These are phyloP conservation scores for Sinocyclocheilus rhinocerous DNA, from an alignment of 2,113 vertebrate species.

Conservation along the genomic window DNA sequence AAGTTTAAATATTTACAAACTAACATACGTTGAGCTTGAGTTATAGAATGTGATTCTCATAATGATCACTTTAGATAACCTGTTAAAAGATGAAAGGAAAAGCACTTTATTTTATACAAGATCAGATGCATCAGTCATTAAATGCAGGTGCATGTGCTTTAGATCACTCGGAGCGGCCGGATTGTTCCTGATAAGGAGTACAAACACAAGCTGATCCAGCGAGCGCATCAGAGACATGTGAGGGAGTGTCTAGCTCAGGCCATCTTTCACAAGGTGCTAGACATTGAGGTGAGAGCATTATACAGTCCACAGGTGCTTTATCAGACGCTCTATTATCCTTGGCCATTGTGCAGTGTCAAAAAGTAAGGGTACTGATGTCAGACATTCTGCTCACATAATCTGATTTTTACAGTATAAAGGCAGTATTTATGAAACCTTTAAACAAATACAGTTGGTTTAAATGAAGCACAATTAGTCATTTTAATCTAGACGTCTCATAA, in stretches of 20 bases:
- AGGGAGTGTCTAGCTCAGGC: conserved; percentile 84
- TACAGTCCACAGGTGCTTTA: conserved; percentile 1
- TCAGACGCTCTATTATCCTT: background rate
- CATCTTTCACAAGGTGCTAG: conserved; percentile 87
- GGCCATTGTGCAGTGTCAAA: background rate
- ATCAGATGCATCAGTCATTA: conserved; percentile 6
- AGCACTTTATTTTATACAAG: background rate
- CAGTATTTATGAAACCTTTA: background rate
- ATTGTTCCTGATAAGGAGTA: conserved; percentile 93
- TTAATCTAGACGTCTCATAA: background rate
- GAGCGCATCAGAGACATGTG: conserved; percentile 80
- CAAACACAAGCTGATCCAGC: conserved; percentile 79
- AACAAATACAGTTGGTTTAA: background rate
- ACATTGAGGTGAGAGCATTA: conserved; percentile 82
- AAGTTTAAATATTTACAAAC: conserved; percentile 13
- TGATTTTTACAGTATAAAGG: background rate
- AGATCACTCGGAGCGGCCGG: conserved; percentile 90
- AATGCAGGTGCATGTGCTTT: conserved; percentile 52
- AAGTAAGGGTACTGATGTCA: background rate
- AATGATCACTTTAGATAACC: background rate
- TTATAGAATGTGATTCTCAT: background rate
- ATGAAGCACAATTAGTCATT: too few species aligned
- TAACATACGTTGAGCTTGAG: background rate
- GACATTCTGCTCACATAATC: background rate
- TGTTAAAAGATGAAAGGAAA: conserved; percentile 18